Base-by-base conservation (phyloP, 1,140 invertebrate species). In the Lasaia peninsularis region DNA sequence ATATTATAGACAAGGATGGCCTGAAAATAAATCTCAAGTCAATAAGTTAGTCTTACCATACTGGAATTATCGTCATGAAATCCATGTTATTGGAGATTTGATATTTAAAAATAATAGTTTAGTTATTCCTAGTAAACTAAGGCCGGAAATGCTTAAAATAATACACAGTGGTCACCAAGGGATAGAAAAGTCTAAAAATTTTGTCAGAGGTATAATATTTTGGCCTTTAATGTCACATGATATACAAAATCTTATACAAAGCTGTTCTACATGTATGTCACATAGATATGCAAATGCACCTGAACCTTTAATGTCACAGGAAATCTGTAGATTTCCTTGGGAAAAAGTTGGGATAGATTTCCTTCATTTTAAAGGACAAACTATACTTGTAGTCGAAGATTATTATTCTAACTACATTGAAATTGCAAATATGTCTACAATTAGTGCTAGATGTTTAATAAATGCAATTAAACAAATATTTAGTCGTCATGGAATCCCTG, bases 321-420 rank as follows among this genome's bases (percentile, higher is more conserved):
- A 63, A 11, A 7, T 56, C 12, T 20, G 53, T 53, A 48, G 24
- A 12, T 11, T 69, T 12, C 67, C 67, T n/a, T 69, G 67, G 67
- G 34, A 65, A 56, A 65, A 65, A 53, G 67, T 65, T 54, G 66
- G 56, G 49, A 49, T 55, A 33, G 67, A 69, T 62, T 58, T 65
- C 28, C 55, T 65, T 51, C 51, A 62, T 31, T 62, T 56, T 60
- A 60, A 65, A 53, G 24, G 33, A 28, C 62, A 59, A 60, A 62
- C 62, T 58, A 62, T 52, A 14, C 44, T 69, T n/a, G 51, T 69
- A 33, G 14, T 68, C 8, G 24, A 60, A 49, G 62, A 68, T 60
- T 64, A 62, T 60, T 65, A 62, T 31, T 62, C 66, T 40, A 62
- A 69, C 31, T 69, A 52, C 37, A 60, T 69, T 58, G 66, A 69